These are phyloP conservation scores for Aphrocallistes beatrix DNA, from an alignment of 37 sponge, comb jelly and placozoan species.

Conservation along the genomic window DNA sequence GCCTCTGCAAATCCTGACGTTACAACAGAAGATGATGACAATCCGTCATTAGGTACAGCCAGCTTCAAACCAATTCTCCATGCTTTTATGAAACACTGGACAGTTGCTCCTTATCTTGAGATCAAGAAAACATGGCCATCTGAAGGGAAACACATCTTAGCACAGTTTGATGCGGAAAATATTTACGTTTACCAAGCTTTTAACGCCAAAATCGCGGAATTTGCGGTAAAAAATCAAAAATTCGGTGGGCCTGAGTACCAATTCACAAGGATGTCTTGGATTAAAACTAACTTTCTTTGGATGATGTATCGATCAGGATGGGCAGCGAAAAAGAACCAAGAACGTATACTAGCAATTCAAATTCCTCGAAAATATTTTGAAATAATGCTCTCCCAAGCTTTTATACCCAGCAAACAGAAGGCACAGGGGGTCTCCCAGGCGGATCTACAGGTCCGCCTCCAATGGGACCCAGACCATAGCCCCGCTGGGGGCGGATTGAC, in stretches of 20 bases:
- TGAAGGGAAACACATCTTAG: slow-evolving; percentile 48
- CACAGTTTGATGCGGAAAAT: slow-evolving; percentile 54
- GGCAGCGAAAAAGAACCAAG: slow-evolving; percentile 45
- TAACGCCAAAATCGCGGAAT: slow-evolving; percentile 48
- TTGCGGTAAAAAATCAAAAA: slow-evolving; percentile 46
- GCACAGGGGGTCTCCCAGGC: not conserved
- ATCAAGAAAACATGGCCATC: slow-evolving; percentile 35
- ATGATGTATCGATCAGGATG: slow-evolving; percentile 70
- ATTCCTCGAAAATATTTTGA: slow-evolving; percentile 50
- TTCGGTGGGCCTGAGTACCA: slow-evolving; percentile 61
- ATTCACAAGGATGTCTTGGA: slow-evolving; percentile 67
- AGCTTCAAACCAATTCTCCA: not conserved
- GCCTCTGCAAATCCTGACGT: not conserved
- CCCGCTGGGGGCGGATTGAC: slow-evolving; percentile 37
- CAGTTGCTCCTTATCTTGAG: not conserved
- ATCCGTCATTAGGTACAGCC: not conserved
- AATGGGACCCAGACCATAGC: slow-evolving; percentile 70
- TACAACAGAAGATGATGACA: not conserved
- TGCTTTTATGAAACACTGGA: not conserved
- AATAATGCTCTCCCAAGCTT: slow-evolving; percentile 40
- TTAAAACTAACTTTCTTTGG: slow-evolving; percentile 78
- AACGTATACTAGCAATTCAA: slow-evolving; percentile 52
- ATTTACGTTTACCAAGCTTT: slow-evolving; percentile 62
- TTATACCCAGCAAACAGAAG: slow-evolving; percentile 28
- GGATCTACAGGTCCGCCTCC: slow-evolving; percentile 37